Percentiles rank a stretch among this genome's conserved stretches.
Conservation (phyloP, 2,888 invertebrate species). For the Drosophila prolongata region DNA sequence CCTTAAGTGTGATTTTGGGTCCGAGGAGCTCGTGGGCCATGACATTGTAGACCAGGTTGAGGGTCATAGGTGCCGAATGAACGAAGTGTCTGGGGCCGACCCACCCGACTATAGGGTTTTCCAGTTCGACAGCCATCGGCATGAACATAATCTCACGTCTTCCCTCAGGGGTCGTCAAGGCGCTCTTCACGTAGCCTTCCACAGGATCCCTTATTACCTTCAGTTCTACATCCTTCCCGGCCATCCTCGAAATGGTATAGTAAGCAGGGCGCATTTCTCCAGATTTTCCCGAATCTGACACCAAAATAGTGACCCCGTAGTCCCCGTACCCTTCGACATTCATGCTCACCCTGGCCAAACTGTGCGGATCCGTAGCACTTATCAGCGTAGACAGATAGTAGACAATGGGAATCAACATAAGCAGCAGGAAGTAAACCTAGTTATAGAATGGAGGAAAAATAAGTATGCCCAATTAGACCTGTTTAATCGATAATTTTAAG, state of each 20-base stretch:
- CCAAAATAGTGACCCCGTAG: background rate
- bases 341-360: background rate
- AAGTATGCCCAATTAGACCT: too few species aligned
- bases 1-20: background rate
- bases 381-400: background rate
- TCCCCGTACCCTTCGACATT: background rate
- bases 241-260: too few species aligned
- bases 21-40: slow-evolving; percentile 12
- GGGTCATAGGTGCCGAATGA: slow-evolving; percentile 24
- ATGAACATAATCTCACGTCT: background rate
- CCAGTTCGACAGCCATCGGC: slow-evolving; percentile 5
- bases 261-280: too few species aligned
- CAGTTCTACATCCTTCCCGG: too few species aligned
- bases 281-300: background rate
- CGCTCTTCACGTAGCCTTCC: background rate
- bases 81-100: slow-evolving; percentile 5
- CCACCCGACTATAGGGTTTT: slow-evolving; percentile 15
- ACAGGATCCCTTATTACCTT: too few species aligned
- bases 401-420: slow-evolving; percentile 4
- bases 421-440: slow-evolving; percentile 1
- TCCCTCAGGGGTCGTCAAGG: background rate
- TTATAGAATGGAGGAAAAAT: background rate
- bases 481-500: too few species aligned
- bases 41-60: slow-evolving; percentile 36
- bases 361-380: too few species aligned